phyloP scores from a whole-genome alignment of 2,797 vertebrate species.

The Catostomus latipinnis region DNA sequence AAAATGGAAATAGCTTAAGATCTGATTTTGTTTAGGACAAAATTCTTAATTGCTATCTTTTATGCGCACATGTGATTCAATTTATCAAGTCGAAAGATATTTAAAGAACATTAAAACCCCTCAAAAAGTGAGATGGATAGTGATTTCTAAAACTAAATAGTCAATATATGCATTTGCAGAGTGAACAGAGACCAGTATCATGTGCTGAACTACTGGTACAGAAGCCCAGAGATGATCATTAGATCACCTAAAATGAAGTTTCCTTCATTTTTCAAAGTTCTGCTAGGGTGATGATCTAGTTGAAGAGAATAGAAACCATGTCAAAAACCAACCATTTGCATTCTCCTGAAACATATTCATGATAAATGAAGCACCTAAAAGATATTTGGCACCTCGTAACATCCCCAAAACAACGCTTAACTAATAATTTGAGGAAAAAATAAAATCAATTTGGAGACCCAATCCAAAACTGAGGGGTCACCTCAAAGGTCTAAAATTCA shows the following conservation, averaged over 20 bases:
- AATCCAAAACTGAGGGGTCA: not conserved
- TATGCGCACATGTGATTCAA: not conserved
- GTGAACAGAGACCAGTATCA: too few relatives aligned
- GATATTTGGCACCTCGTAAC: constrained; percentile 39
- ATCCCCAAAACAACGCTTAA: not conserved
- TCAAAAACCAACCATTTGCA: not conserved
- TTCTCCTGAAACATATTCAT: not conserved
- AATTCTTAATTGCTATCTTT: not conserved
- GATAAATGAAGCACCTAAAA: constrained; percentile 37
- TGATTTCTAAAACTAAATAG: not conserved
- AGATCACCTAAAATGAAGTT: not conserved
- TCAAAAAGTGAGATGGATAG: not conserved
- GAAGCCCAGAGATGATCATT: too few relatives aligned
- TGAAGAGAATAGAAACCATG: not conserved
- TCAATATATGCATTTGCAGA: not conserved
- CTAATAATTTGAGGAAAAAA: not conserved
- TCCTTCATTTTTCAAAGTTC: not conserved
- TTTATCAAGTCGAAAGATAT: not conserved
- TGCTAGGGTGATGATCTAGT: not conserved
- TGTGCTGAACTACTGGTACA: too few relatives aligned
- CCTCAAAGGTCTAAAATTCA: constrained; percentile 3
- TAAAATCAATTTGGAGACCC: not conserved
- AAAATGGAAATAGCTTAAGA: not conserved
- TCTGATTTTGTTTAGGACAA: not conserved
- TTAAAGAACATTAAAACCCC: not conserved